A percentile compares a stretch with the other conserved stretches of the same genome.
phyloP scores from a whole-genome alignment of 2,888 invertebrate species.

The Acronicta psi region DNA sequence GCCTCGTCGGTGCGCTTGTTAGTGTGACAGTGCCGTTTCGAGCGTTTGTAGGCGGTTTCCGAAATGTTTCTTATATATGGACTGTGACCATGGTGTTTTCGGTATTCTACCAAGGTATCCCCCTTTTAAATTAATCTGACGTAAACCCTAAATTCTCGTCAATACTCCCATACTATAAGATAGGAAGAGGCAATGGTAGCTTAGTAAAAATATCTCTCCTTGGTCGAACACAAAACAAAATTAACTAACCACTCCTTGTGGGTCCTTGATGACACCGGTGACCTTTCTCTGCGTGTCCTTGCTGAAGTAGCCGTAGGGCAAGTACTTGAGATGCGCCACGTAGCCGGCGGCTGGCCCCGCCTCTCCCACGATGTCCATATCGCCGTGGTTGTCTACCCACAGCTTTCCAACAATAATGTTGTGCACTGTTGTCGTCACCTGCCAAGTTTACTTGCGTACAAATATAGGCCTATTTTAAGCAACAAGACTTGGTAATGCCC shows the following conservation, averaged over 20 bases:
- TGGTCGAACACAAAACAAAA: background rate
- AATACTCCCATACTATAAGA: no score
- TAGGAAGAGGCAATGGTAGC: no score
- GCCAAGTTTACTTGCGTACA: slow-evolving; percentile 21
- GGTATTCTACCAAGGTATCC: no score
- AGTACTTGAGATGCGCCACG: slow-evolving; percentile 98
- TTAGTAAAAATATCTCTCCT: no score
- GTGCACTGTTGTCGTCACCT: slow-evolving; percentile 99
- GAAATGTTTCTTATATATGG: no score
- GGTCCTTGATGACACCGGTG: slow-evolving; percentile 93
- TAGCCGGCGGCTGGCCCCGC: slow-evolving; percentile 95
- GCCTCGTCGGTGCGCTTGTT: no score
- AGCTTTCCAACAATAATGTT: slow-evolving; percentile 99
- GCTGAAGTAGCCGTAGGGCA: slow-evolving; percentile 99
- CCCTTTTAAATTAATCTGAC: no score
- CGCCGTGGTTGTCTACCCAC: slow-evolving; percentile 99
- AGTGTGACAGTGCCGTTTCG: no score
- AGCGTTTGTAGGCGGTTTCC: no score
- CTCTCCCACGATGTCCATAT: slow-evolving; percentile 97
- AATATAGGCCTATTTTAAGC: background rate
- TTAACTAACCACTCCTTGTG: slow-evolving; percentile 90
- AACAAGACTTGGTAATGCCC: no score
- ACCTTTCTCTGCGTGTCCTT: slow-evolving; percentile 98
- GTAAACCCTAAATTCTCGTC: no score
- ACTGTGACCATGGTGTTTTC: no score